Conservation (phyloP, 2,113 vertebrate species). For the Paedocypris sp. region DNA sequence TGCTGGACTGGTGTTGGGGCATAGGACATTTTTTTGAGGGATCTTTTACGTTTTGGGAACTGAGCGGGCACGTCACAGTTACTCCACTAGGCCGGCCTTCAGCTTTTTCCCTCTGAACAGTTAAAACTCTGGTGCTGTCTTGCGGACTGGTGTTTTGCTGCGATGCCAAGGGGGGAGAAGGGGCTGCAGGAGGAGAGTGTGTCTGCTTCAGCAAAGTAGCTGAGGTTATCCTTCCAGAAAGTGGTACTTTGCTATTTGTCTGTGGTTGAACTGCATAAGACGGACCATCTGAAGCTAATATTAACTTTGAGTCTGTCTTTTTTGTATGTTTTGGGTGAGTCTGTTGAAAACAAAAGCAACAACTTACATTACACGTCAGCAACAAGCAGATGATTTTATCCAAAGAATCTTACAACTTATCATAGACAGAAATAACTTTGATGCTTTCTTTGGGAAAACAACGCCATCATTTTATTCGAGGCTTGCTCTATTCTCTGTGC, state of each 20-base stretch:
- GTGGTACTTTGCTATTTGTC: conserved; percentile 18
- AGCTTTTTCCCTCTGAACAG: not conserved
- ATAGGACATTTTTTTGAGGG: conserved; percentile 1
- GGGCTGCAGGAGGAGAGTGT: conserved; percentile 11
- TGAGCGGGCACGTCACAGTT: not conserved
- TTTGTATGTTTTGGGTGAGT: conserved; percentile 50
- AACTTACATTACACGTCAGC: conserved; percentile 10
- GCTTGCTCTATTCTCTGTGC: too few species aligned
- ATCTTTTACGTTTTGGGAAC: not conserved
- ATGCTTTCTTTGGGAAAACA: too few species aligned
- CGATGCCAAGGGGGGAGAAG: conserved; percentile 17
- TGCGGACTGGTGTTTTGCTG: conserved; percentile 17
- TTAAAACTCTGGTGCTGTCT: conserved; percentile 17
- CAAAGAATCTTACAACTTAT: too few species aligned
- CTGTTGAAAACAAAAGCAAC: conserved; percentile 45
- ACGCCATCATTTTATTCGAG: too few species aligned
- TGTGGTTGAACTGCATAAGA: conserved; percentile 13
- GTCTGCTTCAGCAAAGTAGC: conserved; percentile 18
- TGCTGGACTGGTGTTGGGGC: not conserved
- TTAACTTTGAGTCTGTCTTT: conserved; percentile 52
- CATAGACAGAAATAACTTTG: too few species aligned
- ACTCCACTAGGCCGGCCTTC: not conserved
- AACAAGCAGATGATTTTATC: not conserved
- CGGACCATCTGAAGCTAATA: conserved; percentile 43
- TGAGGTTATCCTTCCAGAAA: conserved; percentile 12